Percentiles rank a stretch among this genome's conserved stretches.
phyloP scores from a whole-genome alignment of 2,113 vertebrate species.

The Cyphomyrus discorhynchus region DNA sequence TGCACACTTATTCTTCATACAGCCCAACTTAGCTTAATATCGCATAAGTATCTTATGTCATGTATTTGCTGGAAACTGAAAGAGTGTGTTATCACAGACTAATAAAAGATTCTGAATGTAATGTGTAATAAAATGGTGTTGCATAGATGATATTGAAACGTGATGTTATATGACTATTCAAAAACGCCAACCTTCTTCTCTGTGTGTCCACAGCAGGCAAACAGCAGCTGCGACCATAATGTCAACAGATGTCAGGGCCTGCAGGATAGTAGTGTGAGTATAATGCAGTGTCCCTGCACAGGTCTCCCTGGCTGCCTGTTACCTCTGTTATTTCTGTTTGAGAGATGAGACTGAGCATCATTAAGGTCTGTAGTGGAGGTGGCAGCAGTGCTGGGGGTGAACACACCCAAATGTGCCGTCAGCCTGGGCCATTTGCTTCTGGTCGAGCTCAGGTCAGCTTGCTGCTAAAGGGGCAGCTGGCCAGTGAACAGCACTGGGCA shows the following conservation, averaged over 20 bases:
- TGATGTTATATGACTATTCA: not conserved
- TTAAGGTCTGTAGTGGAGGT: not conserved
- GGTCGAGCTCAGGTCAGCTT: not conserved
- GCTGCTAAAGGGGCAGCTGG: not conserved
- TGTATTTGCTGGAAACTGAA: not conserved
- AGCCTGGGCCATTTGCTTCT: not conserved
- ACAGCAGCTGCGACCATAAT: conserved; percentile 18
- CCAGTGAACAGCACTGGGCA: not conserved
- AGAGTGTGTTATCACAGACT: not conserved
- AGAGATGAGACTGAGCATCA: not conserved
- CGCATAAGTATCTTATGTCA: not conserved
- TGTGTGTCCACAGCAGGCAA: conserved; percentile 29
- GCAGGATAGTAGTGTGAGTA: conserved; percentile 39
- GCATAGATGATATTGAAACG: not conserved
- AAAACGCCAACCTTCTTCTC: not conserved
- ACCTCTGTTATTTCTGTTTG: not conserved
- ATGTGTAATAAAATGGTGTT: not conserved
- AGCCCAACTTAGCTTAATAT: not conserved
- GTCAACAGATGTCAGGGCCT: conserved; percentile 18
- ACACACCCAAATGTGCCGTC: too few species aligned
- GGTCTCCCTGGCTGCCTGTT: not conserved
- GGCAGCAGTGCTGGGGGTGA: not conserved
- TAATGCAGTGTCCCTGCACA: not conserved
- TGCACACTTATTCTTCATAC: not conserved
- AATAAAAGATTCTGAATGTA: not conserved